Percentiles rank a stretch among this genome's conserved stretches.
Conservation (phyloP, 2,113 vertebrate species). For the Saguinus imperator region DNA sequence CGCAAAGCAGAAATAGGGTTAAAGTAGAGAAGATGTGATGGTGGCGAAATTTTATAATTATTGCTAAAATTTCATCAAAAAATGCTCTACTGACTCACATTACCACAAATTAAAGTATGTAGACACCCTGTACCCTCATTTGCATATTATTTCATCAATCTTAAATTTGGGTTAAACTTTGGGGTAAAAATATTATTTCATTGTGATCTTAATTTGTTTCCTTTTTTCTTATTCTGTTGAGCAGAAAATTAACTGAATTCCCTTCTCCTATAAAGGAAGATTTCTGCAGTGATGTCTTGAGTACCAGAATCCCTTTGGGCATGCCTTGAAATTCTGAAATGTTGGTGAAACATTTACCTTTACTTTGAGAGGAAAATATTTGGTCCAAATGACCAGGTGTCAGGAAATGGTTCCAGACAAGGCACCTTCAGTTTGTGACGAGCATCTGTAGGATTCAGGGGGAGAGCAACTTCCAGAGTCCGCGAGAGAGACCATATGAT, state of each 20-base stretch:
- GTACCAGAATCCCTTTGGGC: not conserved
- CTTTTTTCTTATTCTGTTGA: not conserved
- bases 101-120: not conserved
- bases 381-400: not conserved
- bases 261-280: not conserved
- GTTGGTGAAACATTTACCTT: not conserved
- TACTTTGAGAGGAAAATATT: not conserved
- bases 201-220: constrained; percentile 19
- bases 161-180: constrained; percentile 27
- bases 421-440: not conserved
- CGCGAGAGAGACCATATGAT: not conserved
- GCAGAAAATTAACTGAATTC: not conserved
- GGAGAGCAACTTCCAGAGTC: not conserved
- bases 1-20: not conserved
- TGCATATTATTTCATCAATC: constrained; percentile 1
- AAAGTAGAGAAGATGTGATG: not conserved
- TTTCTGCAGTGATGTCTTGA: not conserved
- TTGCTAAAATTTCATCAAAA: constrained; percentile 30
- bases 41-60: not conserved
- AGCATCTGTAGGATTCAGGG: not conserved
- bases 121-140: not conserved
- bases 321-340: not conserved
- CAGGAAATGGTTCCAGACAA: not conserved
- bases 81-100: not conserved
- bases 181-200: constrained; percentile 12